Evolutionary conservation across 92 coral and sea anemone genomes (phyloP), one percentile per base, ranked within the genome.

Genomic region (Chrysogorgia sp.): DNA sequence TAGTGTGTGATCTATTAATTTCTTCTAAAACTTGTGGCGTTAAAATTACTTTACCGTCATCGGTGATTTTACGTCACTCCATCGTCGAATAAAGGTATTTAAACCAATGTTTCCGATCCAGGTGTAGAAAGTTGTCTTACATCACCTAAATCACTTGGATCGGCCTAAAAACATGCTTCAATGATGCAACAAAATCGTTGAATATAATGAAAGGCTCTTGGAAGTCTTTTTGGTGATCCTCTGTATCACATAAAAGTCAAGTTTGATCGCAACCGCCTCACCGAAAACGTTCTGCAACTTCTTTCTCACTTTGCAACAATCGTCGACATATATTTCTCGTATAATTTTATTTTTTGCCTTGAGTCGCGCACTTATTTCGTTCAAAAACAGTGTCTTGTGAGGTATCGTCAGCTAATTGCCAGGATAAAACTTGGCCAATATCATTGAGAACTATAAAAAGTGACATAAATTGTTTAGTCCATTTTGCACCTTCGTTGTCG

Each of bases 301-400:
- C 6, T 67, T 67, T 17, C 86, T 63, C 81, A 77, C 76, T 26
- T 84, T 74, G 59, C 86, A 88, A 58, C 92, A 88, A 80, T 84
- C 80, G 52, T 87, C 91, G 26, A 87, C n/a, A n/a, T n/a, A 74
- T 21, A 67, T 62, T 45, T 63, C 86, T 28, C 80, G 60, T 10
- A 88, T 40, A 56, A 37, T 34, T 28, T 57, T 76, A 24, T 75
- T 79, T 63, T 84, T 65, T 3, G 33, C 57, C 20, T 62, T 33
- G 8, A 72, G 76, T 76, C 91, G 74, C 61, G 21, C 32, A 14
- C 1, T 10, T 0, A 84, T 48, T 56, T 65, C 63, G 48, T 48
- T 12, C 29, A 84, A 66, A 52, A 25, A 88, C 49, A n/a, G 67
- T 64, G 17, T 80, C 83, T 64, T 84, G 67, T 14, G 71, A 82